phyloP scores from a whole-genome alignment of 2,797 vertebrate species.

The Parambassis ranga region DNA sequence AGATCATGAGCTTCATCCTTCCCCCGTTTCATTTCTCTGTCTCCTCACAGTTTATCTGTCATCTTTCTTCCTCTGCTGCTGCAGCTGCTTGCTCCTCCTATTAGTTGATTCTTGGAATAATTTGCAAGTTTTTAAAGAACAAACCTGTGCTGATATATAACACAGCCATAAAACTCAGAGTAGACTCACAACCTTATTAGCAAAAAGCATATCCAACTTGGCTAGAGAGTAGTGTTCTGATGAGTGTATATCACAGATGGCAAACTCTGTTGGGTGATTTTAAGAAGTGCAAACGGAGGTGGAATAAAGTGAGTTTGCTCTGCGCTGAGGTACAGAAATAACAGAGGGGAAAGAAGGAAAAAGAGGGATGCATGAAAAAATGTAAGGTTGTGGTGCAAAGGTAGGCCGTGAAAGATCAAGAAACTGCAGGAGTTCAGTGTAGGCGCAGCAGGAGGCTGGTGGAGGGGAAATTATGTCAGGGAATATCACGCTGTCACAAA shows the following conservation, averaged over 20 bases:
- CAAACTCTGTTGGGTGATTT: conserved; percentile 30
- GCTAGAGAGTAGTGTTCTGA: conserved; percentile 24
- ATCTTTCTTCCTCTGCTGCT: conserved; percentile 1
- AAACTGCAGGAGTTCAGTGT: conserved; percentile 56
- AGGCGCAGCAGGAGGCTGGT: conserved; percentile 43
- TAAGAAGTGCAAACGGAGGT: conserved; percentile 9
- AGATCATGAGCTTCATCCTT: conserved; percentile 28
- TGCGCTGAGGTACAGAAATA: conserved; percentile 6
- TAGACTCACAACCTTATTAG: conserved; percentile 36
- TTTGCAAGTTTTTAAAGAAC: conserved; percentile 28
- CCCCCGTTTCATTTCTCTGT: conserved; percentile 15
- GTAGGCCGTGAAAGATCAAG: conserved; percentile 48
- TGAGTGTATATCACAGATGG: conserved; percentile 46
- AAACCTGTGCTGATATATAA: conserved; percentile 3
- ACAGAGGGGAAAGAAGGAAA: background rate
- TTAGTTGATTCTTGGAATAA: conserved; percentile 11
- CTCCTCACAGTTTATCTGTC: background rate
- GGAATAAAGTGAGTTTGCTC: conserved; percentile 12
- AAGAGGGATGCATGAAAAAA: conserved; percentile 42
- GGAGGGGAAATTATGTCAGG: conserved; percentile 57
- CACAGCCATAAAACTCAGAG: conserved; percentile 27
- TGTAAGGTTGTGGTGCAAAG: conserved; percentile 33
- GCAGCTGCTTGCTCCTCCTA: conserved; percentile 16
- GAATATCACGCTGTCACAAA: conserved; percentile 66
- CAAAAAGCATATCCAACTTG: conserved; percentile 29